These are phyloP conservation scores for Embiotoca jacksoni DNA, from an alignment of 2,113 vertebrate species.

Conservation along the genomic window DNA sequence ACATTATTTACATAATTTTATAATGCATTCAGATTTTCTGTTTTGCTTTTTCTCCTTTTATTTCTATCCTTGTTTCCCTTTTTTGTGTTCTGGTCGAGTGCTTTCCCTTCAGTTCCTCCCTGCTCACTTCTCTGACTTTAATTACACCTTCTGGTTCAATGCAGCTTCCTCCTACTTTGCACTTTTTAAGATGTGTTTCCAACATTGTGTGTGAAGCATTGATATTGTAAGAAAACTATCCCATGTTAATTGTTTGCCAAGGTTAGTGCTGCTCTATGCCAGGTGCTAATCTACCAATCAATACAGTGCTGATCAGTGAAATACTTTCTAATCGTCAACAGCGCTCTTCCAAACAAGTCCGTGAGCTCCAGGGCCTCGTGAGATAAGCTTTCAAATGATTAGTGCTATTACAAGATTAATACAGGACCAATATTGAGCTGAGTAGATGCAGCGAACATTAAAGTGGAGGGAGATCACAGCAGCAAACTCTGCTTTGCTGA, in stretches of 20 bases:
- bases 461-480: neutral
- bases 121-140: no score
- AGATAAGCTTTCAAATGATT: constrained; percentile 63
- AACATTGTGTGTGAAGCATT: neutral
- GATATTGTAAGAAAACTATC: neutral
- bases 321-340: constrained; percentile 38
- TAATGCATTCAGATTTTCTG: no score
- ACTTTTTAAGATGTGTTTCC: neutral
- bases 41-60: no score
- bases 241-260: no score
- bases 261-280: neutral
- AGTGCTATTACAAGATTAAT: constrained; percentile 49
- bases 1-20: no score
- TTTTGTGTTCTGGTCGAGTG: neutral
- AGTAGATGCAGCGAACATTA: constrained; percentile 24
- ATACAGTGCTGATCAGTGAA: constrained; percentile 16
- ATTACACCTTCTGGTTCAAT: neutral
- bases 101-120: no score
- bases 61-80: neutral
- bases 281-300: constrained; percentile 14
- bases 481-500: neutral
- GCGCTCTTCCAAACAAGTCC: constrained; percentile 38
- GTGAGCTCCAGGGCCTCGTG: constrained; percentile 20
- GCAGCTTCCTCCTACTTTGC: neutral
- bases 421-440: constrained; percentile 6